Percentiles rank a stretch among this genome's conserved stretches.
Conservation (phyloP, 2,797 vertebrate genomes). For the Zonotrichia albicollis region DNA sequence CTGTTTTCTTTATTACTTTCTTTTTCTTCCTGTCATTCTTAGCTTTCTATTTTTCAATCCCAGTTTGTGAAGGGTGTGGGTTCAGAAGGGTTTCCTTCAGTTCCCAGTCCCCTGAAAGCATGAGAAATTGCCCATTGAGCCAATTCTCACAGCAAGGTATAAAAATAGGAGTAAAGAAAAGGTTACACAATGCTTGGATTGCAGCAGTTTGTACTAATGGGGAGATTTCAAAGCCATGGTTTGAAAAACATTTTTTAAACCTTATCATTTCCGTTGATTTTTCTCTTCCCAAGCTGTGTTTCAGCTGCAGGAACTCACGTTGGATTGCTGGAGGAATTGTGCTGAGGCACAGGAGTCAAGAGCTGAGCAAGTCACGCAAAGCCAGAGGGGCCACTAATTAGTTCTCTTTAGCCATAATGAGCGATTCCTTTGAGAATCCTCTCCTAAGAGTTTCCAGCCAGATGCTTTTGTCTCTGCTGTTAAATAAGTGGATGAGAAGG, state of each 20-base stretch:
- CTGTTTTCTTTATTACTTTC: conserved; percentile 83
- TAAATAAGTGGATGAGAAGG: conserved; percentile 8
- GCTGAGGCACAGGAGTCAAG: not conserved
- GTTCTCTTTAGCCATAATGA: conserved; percentile 2
- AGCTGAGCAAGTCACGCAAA: conserved; percentile 23
- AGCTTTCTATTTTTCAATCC: conserved; percentile 79
- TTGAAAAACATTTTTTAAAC: conserved; percentile 63
- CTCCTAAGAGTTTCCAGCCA: conserved; percentile 6
- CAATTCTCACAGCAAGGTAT: conserved; percentile 81
- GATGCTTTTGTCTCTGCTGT: conserved; percentile 28
- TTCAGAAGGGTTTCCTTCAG: conserved; percentile 77
- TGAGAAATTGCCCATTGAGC: conserved; percentile 79
- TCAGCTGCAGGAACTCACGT: conserved; percentile 32
- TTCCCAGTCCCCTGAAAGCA: conserved; percentile 76
- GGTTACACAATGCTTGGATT: conserved; percentile 69
- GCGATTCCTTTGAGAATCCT: conserved; percentile 21
- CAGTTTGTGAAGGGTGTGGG: conserved; percentile 75
- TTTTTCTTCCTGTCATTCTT: conserved; percentile 92
- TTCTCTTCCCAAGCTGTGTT: conserved; percentile 53
- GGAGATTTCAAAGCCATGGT: conserved; percentile 56
- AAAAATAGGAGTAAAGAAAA: conserved; percentile 80
- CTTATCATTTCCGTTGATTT: conserved; percentile 71
- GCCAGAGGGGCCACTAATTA: conserved; percentile 12
- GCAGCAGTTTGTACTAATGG: conserved; percentile 64
- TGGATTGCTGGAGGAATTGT: conserved; percentile 19